Percentiles rank a stretch among this genome's conserved stretches.
Evolutionary conservation across 2,888 invertebrate species (phyloP).

Genomic region (Brachycybe producta): DNA sequence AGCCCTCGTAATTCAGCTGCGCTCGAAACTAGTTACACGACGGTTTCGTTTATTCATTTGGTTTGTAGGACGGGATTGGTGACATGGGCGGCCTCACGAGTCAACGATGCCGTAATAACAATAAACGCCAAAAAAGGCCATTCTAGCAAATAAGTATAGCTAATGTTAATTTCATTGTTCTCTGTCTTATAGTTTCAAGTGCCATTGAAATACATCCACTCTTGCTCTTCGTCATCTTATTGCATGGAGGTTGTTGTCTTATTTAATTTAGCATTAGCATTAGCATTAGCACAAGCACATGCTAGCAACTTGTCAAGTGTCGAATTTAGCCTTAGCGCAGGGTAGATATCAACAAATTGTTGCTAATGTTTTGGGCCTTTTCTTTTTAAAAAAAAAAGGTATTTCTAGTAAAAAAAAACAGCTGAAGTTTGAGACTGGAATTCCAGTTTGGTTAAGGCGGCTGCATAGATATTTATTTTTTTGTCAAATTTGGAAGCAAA

Average conservation of each 20-base stretch:
- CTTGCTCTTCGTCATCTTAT: slow-evolving; percentile 11
- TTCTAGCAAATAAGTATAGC: not conserved
- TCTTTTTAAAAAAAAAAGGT: too few relatives aligned
- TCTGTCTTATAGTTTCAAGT: slow-evolving; percentile 7
- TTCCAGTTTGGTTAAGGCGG: too few relatives aligned
- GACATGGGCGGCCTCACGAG: slow-evolving; percentile 13
- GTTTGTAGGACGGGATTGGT: slow-evolving; percentile 8
- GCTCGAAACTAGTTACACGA: slow-evolving; percentile 10
- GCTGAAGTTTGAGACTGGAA: too few relatives aligned
- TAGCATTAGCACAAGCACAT: too few relatives aligned
- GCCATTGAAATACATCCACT: slow-evolving; percentile 10
- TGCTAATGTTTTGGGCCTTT: too few relatives aligned
- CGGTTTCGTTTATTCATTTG: slow-evolving; percentile 12
- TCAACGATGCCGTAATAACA: slow-evolving; percentile 9
- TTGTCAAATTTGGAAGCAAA: too few relatives aligned
- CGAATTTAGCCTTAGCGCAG: too few relatives aligned
- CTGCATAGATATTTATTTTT: too few relatives aligned
- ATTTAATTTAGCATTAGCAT: not conserved
- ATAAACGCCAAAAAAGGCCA: not conserved
- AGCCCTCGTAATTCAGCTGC: slow-evolving; percentile 7
- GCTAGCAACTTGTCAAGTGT: too few relatives aligned
- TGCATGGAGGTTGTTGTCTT: slow-evolving; percentile 3
- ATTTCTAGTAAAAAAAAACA: too few relatives aligned
- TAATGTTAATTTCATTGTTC: not conserved
- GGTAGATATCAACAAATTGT: too few relatives aligned